A percentile compares a stretch with the other conserved stretches of the same genome.
Evolutionary conservation across 2,888 invertebrate genomes (phyloP).

Genomic region (Metacarcinus magister): DNA sequence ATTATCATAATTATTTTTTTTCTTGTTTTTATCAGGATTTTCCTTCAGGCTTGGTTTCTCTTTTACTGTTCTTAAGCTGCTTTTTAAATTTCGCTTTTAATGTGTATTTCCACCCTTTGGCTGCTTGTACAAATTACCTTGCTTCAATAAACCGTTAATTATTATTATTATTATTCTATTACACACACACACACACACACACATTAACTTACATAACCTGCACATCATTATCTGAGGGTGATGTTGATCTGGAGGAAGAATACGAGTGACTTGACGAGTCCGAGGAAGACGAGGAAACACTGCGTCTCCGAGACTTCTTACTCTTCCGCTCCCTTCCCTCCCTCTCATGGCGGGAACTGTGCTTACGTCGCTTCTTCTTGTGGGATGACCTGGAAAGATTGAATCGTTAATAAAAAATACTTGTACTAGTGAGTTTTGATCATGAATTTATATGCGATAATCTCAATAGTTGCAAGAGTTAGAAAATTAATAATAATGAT

Average conservation of each 20-base stretch:
- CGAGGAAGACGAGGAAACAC: slow-evolving; percentile 68
- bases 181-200: neutral
- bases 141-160: neutral
- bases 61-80: too few relatives aligned
- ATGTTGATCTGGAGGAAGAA: slow-evolving; percentile 67
- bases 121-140: too few relatives aligned
- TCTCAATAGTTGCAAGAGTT: too few relatives aligned
- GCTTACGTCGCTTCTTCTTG: slow-evolving; percentile 78
- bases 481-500: too few relatives aligned
- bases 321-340: slow-evolving; percentile 71
- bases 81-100: too few relatives aligned
- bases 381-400: slow-evolving; percentile 65
- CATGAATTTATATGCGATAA: neutral
- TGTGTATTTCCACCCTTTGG: too few relatives aligned
- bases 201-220: slow-evolving; percentile 75
- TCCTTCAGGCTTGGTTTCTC: too few relatives aligned
- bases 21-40: too few relatives aligned
- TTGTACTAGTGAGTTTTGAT: neutral
- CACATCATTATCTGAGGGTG: slow-evolving; percentile 73
- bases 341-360: slow-evolving; percentile 72
- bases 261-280: slow-evolving; percentile 65
- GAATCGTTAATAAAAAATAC: neutral
- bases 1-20: too few relatives aligned
- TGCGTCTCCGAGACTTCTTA: slow-evolving; percentile 73
- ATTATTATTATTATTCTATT: neutral